Evolutionary conservation across 2,797 vertebrate genomes (phyloP).

Genomic region (Catamblyrhynchus diadema): DNA sequence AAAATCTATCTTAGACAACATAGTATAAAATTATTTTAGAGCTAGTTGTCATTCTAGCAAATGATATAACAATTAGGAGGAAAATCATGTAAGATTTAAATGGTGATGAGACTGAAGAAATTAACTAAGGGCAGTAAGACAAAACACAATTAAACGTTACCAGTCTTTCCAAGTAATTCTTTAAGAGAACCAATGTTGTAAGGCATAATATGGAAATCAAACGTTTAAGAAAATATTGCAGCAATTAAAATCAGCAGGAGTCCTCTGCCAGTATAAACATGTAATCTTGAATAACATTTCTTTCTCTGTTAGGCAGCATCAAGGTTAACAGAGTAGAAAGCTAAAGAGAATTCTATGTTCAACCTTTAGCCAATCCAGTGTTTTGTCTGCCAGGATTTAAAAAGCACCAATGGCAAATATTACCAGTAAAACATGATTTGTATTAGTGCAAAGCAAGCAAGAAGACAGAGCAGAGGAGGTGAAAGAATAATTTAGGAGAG

Average conservation of each 20-base stretch:
- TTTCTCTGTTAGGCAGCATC: conserved; percentile 11
- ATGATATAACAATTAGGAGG: not conserved
- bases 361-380: not conserved
- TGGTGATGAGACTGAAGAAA: not conserved
- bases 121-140: not conserved
- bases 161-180: conserved; percentile 11
- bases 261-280: conserved; percentile 47
- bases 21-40: not conserved
- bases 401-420: not conserved
- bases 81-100: not conserved
- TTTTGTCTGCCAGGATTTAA: not conserved
- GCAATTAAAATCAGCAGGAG: conserved; percentile 67
- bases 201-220: conserved; percentile 59
- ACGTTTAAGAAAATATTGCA: conserved; percentile 61
- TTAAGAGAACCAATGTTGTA: conserved; percentile 18
- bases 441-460: not conserved
- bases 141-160: conserved; percentile 27
- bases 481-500: not conserved
- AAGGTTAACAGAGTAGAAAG: conserved; percentile 28
- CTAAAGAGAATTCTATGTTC: conserved; percentile 27
- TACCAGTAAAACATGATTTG: not conserved
- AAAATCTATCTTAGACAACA: not conserved
- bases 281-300: conserved; percentile 38
- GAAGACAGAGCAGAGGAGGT: not conserved
- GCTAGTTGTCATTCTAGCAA: not conserved